Evolutionary conservation across 2,888 invertebrate genomes (phyloP), one percentile per base, ranked within the genome.

Genomic region (Margaritifera margaritifera): DNA sequence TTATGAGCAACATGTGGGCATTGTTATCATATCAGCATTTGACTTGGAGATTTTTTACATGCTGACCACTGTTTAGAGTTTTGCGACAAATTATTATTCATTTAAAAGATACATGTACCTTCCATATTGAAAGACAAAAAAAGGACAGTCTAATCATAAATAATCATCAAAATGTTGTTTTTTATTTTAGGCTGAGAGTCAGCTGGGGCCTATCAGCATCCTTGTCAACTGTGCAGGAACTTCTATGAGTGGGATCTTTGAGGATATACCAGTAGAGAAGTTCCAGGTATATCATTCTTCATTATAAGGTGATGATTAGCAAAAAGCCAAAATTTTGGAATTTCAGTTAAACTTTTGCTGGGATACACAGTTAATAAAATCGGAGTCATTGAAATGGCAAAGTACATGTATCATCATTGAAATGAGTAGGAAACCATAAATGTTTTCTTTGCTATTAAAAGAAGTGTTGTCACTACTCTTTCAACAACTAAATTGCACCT

Each of bases 181-280:
- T 50, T 72, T 53, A 6, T 60, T 71, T 51, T 67, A 85, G 84
- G 84, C 94, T 24, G 95, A 96, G 90, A 90, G 92, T 42, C 91
- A 92, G 56, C 90, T 93, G 55, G 96, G 95, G 0, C 94, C 96
- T 0, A 93, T 99, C 82, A 95, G 94, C 86, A 94, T 98, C 93
- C 91, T 99, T 27, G 92, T 98, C 1, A 98, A 98, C 89, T 98
- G 97, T 91, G 99, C 98, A 60, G 99, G 99, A 4, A 89, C 88
- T 62, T 87, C 96, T 19, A 92, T 94, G 67, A 94, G 95, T 89
- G 94, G 94, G 1, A 92, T 92, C 84, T 93, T 96, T 86, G 96
- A 97, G 87, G 94, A 96, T 75, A 93, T 94, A 74, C 90, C 93
- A 4, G 89, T 93, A 0, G 91, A 92, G 50, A 90, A 92, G 71